Evolutionary conservation across 2,888 invertebrate species (phyloP), one percentile per base, ranked within the genome.

Genomic region (Archips crataeganus): DNA sequence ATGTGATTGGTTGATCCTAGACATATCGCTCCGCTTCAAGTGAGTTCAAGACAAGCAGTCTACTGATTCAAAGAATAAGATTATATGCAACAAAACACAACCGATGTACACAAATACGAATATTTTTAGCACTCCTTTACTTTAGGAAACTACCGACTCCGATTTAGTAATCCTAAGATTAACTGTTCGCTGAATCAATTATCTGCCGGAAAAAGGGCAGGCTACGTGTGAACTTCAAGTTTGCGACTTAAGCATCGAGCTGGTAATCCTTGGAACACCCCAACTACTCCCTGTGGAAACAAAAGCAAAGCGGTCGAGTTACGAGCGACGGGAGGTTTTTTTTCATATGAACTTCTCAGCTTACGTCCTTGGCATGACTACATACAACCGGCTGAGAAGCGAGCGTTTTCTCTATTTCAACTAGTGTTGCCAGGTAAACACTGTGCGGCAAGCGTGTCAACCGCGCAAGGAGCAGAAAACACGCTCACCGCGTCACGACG

Each of bases 211-310:
- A 69, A 73, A 73, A 68, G 68, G 71, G 59, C 57, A 34, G 47
- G 47, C 36, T 36, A 69, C 73, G 68, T 64, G 68, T 68, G 59
- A 68, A 68, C 68, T 73, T 69, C 63, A 68, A 72, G 67, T 69
- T 64, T 54, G 49, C 72, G 61, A 62, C 73, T 73, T 73, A 68
- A 47, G 34, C 11, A 42, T 34, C n/a, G 23, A 63, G 36, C 47
- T 63, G 34, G 32, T 73, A 73, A 73, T 73, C 68, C 68, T 32
- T 32, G 23, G 62, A 63, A 57, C 73, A 64, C 62, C 23, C 47
- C 23, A 63, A 42, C 63, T 57, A 45, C 36, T 65, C n/a, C 47
- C 34, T 42, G 8, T 36, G 57, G 66, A 47, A 73, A 73, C 63
- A 68, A 59, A 49, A 42, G 13, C n/a, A 34, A 15, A 10, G 10